Evolutionary conservation across 2,888 invertebrate species (phyloP).

Genomic region (Hemicrepidius hirtus): DNA sequence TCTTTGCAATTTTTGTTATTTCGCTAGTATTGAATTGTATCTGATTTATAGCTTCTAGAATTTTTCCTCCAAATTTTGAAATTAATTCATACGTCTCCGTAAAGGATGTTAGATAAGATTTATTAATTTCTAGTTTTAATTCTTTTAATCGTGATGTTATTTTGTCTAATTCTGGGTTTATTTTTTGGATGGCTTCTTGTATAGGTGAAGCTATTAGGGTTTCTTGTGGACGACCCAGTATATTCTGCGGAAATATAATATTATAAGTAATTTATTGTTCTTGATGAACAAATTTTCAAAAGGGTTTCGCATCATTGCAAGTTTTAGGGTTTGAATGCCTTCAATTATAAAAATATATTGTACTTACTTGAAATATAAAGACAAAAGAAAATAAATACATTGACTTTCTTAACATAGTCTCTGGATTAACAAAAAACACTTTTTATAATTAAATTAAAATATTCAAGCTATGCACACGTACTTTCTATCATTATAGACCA

Average conservation of each 20-base stretch:
- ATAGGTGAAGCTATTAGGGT: background rate
- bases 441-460: too few relatives aligned
- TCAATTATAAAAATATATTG: too few relatives aligned
- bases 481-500: too few relatives aligned
- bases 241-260: background rate
- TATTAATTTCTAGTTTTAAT: slow-evolving; percentile 26
- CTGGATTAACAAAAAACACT: too few relatives aligned
- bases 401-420: too few relatives aligned
- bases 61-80: background rate
- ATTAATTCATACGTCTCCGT: background rate
- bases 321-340: too few relatives aligned
- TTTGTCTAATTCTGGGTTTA: slow-evolving; percentile 31
- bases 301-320: too few relatives aligned
- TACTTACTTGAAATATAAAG: too few relatives aligned
- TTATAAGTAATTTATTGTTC: background rate
- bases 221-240: background rate
- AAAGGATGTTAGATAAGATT: background rate
- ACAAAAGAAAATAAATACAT: too few relatives aligned
- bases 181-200: slow-evolving; percentile 32
- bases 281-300: too few relatives aligned
- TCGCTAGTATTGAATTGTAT: slow-evolving; percentile 1
- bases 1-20: background rate
- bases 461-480: too few relatives aligned
- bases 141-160: slow-evolving; percentile 25
- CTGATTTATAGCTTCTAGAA: background rate